Conservation (phyloP, 2,113 vertebrate genomes). For the Ceyx cyanopectus region DNA sequence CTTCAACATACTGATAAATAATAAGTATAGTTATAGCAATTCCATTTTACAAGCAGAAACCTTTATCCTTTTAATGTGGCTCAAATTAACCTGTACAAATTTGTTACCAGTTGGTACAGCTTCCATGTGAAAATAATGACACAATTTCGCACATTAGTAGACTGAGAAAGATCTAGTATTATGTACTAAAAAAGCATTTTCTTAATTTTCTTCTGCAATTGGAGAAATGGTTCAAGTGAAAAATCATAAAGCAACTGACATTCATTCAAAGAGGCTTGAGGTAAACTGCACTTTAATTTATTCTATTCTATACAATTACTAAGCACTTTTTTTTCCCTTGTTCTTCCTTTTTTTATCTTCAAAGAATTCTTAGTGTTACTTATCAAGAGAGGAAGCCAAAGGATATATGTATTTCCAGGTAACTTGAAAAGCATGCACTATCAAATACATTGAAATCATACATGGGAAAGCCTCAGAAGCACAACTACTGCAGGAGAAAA, state of each 20-base stretch:
- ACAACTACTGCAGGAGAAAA: background rate
- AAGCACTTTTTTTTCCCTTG: background rate
- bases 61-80: background rate
- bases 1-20: background rate
- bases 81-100: background rate
- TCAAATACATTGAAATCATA: background rate
- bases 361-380: background rate
- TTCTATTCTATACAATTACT: background rate
- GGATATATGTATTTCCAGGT: background rate
- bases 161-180: background rate
- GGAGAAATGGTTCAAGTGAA: background rate
- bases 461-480: background rate
- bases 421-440: background rate
- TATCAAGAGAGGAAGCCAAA: background rate
- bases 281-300: background rate
- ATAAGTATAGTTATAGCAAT: background rate
- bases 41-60: background rate
- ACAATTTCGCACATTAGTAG: background rate
- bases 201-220: background rate
- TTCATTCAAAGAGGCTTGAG: background rate
- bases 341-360: background rate
- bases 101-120: background rate
- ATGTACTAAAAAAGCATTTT: background rate
- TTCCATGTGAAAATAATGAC: background rate
- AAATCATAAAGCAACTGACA: background rate